Evolutionary conservation across 1,140 invertebrate species (phyloP).

Genomic region (Zaprionus nigranus): DNA sequence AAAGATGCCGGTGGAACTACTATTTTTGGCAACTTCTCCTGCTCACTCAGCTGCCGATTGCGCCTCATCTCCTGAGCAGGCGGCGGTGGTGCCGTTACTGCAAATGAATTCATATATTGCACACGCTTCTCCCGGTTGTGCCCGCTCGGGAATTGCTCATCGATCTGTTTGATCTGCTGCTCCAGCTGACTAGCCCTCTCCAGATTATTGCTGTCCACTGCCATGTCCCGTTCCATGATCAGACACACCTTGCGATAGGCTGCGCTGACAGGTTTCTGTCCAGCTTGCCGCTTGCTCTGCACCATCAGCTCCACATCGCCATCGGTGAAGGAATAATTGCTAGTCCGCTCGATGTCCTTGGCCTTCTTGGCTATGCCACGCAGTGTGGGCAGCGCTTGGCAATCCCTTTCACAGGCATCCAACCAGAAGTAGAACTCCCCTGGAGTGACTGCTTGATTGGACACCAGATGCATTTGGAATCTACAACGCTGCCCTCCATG

Average conservation of each 20-base stretch:
- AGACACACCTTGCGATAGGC: conserved; percentile 41
- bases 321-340: conserved; percentile 39
- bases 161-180: conserved; percentile 39
- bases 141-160: conserved; percentile 13
- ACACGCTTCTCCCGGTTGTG: conserved; percentile 7
- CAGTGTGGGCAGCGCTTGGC: conserved; percentile 9
- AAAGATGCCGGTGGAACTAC: too few relatives aligned
- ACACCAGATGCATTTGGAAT: conserved; percentile 38
- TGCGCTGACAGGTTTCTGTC: conserved; percentile 1
- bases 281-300: conserved; percentile 16
- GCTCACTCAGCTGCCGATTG: neutral
- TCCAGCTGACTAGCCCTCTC: conserved; percentile 32
- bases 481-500: neutral
- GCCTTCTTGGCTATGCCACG: conserved; percentile 23
- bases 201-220: conserved; percentile 27
- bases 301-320: conserved; percentile 43
- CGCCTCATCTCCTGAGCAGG: neutral
- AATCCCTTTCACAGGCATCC: conserved; percentile 10
- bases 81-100: too few relatives aligned
- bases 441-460: conserved; percentile 28
- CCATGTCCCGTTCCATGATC: conserved; percentile 46
- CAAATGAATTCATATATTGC: neutral
- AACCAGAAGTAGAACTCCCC: conserved; percentile 42
- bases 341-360: conserved; percentile 32
- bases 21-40: neutral